These are phyloP conservation scores for Meghimatium bilineatum DNA, from an alignment of 2,888 invertebrate genomes.

Conservation along the genomic window DNA sequence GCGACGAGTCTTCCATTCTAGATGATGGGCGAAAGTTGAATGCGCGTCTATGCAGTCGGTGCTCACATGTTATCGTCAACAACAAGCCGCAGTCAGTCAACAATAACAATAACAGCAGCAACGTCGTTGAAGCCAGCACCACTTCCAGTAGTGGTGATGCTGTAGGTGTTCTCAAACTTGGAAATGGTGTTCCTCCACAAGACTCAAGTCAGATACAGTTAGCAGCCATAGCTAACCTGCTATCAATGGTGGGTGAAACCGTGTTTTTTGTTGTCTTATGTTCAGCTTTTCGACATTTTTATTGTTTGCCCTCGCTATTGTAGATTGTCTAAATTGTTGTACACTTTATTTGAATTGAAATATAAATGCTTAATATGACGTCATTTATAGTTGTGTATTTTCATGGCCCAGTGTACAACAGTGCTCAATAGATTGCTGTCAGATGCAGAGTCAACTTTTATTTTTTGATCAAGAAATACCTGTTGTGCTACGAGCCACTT, in stretches of 20 bases:
- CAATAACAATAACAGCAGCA: conserved; percentile 29
- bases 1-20: background rate
- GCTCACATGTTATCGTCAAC: conserved; percentile 15
- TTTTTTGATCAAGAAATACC: no score
- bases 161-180: background rate
- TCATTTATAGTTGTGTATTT: no score
- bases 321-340: no score
- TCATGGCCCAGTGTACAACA: no score
- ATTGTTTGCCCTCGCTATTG: no score
- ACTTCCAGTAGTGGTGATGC: background rate
- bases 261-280: background rate
- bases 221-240: conserved; percentile 49
- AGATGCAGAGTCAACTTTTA: no score
- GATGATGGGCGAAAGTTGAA: conserved; percentile 1
- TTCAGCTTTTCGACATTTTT: no score
- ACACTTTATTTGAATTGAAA: no score
- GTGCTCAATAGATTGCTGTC: no score
- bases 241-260: conserved; percentile 27
- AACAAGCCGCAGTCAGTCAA: background rate
- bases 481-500: no score
- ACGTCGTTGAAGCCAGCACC: background rate
- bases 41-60: conserved; percentile 5
- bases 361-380: no score
- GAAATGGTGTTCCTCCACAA: background rate
- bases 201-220: conserved; percentile 8